Evolutionary conservation across 1,140 invertebrate genomes (phyloP).

Genomic region (Delia radicum): DNA sequence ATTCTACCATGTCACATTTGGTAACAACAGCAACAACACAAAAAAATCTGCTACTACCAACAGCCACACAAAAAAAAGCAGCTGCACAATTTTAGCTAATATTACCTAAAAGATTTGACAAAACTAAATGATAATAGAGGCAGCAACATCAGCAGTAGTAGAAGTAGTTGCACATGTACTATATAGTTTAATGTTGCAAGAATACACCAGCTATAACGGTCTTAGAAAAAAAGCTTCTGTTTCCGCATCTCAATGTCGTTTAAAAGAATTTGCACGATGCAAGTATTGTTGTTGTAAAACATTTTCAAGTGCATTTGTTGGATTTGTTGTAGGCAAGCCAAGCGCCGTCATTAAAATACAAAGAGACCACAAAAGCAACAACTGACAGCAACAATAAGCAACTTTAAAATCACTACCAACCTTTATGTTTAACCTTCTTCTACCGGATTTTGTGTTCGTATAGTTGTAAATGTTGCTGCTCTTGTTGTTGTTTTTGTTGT

Average conservation of each 20-base stretch:
- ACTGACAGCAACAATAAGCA: not conserved
- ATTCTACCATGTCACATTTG: not conserved
- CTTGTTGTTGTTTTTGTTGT: not conserved
- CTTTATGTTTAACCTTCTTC: not conserved
- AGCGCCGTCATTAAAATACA: constrained; percentile 1
- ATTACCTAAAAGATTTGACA: not conserved
- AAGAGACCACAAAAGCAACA: not conserved
- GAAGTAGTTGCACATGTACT: not conserved
- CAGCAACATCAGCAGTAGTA: too few relatives aligned
- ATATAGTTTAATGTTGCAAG: not conserved
- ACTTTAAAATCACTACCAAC: not conserved
- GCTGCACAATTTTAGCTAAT: constrained; percentile 2
- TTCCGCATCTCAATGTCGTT: constrained; percentile 14
- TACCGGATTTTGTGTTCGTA: not conserved
- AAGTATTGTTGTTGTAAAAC: not conserved
- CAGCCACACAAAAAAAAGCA: not conserved
- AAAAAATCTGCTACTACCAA: not conserved
- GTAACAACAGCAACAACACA: not conserved
- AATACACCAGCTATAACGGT: constrained; percentile 7
- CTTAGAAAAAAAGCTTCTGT: not conserved
- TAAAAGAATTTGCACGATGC: constrained; percentile 1
- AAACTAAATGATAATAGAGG: not conserved
- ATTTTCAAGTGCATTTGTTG: not conserved
- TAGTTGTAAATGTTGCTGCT: not conserved
- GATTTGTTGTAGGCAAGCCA: not conserved